Evolutionary conservation across 2,113 vertebrate species (phyloP).

Genomic region (Gopherus evgoodei): DNA sequence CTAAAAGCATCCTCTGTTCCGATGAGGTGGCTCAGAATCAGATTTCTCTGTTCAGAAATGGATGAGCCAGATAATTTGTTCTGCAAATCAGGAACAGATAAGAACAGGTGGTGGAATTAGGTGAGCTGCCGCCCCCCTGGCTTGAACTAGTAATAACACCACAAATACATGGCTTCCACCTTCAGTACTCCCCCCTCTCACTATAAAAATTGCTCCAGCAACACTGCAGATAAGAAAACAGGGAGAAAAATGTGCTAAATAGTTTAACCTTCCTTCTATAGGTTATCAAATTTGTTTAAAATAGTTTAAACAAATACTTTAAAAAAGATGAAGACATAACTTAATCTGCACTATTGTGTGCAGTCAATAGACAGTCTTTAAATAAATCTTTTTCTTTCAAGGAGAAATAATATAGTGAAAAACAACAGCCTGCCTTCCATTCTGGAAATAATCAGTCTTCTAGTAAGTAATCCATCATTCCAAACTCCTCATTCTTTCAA

Average conservation of each 20-base stretch:
- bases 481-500: constrained; percentile 22
- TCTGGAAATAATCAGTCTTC: constrained; percentile 9
- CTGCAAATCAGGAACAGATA: constrained; percentile 59
- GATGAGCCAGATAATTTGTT: constrained; percentile 63
- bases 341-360: constrained; percentile 26
- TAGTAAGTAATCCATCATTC: constrained; percentile 16
- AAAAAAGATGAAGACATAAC: constrained; percentile 23
- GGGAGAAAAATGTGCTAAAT: constrained; percentile 46
- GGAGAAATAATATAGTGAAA: background rate
- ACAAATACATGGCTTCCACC: too few relatives aligned
- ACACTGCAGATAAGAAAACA: constrained; percentile 30
- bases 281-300: background rate
- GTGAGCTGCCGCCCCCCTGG: too few relatives aligned
- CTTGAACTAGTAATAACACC: too few relatives aligned
- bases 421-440: background rate
- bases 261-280: constrained; percentile 47
- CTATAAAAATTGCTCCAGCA: too few relatives aligned
- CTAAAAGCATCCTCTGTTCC: constrained; percentile 47
- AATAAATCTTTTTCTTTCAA: constrained; percentile 17
- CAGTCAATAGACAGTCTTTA: background rate
- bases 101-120: too few relatives aligned
- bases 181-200: too few relatives aligned
- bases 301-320: constrained; percentile 55
- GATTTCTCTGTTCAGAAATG: constrained; percentile 24
- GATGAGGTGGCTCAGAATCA: constrained; percentile 43